A percentile compares a stretch with the other conserved stretches of the same genome.
Evolutionary conservation across 2,888 invertebrate species (phyloP).

Genomic region (Priocnemis perturbator): DNA sequence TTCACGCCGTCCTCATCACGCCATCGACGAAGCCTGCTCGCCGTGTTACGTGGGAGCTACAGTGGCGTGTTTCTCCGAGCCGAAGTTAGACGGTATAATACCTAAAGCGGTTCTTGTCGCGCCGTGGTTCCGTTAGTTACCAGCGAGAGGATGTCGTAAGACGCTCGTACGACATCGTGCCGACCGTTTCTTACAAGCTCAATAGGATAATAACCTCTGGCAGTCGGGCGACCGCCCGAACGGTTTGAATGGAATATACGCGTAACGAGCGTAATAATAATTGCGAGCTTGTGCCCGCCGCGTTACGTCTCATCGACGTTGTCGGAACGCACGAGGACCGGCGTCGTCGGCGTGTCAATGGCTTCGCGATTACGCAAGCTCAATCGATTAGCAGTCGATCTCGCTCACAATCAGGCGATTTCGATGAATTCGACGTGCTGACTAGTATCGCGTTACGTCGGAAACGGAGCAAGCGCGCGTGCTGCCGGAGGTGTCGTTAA

Average conservation of each 20-base stretch:
- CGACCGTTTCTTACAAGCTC: constrained; percentile 66
- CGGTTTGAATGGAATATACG: constrained; percentile 57
- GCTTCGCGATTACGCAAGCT: neutral
- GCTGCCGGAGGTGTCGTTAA: too few relatives aligned
- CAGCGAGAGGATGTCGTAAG: constrained; percentile 59
- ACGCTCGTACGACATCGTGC: constrained; percentile 60
- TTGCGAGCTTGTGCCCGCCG: constrained; percentile 56
- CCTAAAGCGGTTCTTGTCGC: constrained; percentile 43
- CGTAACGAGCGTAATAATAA: constrained; percentile 64
- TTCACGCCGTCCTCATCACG: neutral
- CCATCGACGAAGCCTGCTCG: constrained; percentile 4
- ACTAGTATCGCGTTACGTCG: too few relatives aligned
- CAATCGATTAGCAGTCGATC: too few relatives aligned
- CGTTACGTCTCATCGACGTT: constrained; percentile 8
- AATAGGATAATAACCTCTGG: constrained; percentile 69
- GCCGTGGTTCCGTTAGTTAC: constrained; percentile 30
- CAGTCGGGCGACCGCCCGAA: constrained; percentile 46
- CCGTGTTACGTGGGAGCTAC: neutral
- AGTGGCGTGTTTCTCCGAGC: constrained; percentile 3
- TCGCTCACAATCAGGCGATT: neutral
- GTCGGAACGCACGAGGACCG: neutral
- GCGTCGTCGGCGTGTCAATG: neutral
- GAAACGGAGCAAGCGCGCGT: too few relatives aligned
- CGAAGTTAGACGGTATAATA: constrained; percentile 10
- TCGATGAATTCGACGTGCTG: neutral